Evolutionary conservation across 2,797 vertebrate species (phyloP).

Genomic region (Hirundo rustica): DNA sequence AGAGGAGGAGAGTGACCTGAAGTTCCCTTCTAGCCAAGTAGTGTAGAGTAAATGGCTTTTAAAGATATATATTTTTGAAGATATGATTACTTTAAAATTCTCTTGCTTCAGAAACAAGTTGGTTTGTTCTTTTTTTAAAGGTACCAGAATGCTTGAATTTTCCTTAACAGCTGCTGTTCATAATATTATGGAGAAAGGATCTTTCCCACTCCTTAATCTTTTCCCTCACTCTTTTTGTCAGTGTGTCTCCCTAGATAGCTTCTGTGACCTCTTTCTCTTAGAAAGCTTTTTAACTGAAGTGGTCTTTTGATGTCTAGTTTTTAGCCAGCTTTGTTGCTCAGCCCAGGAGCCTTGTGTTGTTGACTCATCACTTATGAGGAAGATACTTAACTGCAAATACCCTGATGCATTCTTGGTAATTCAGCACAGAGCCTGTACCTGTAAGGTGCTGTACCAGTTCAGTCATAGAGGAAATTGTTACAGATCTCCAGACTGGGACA

Average conservation of each 20-base stretch:
- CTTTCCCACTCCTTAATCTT: neutral
- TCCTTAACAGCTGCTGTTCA: neutral
- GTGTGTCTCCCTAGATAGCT: neutral
- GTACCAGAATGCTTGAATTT: neutral
- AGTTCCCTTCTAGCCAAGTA: neutral
- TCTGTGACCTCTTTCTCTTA: neutral
- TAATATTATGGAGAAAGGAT: neutral
- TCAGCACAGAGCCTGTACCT: neutral
- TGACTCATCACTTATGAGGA: neutral
- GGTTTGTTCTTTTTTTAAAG: neutral
- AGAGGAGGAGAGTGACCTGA: neutral
- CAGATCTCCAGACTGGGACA: neutral
- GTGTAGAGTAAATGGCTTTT: neutral
- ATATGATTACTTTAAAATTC: neutral
- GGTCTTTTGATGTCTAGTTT: neutral
- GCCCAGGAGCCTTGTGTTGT: neutral
- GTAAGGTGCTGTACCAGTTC: neutral
- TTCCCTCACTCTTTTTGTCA: neutral
- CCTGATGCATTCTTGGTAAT: neutral
- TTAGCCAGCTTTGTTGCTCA: neutral
- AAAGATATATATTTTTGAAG: neutral
- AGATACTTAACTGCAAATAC: neutral
- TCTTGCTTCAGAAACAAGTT: neutral
- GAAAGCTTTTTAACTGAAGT: conserved; percentile 20
- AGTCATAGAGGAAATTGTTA: neutral